Base-by-base conservation (phyloP, 2,888 invertebrate genomes). In the Melolontha melolontha region DNA sequence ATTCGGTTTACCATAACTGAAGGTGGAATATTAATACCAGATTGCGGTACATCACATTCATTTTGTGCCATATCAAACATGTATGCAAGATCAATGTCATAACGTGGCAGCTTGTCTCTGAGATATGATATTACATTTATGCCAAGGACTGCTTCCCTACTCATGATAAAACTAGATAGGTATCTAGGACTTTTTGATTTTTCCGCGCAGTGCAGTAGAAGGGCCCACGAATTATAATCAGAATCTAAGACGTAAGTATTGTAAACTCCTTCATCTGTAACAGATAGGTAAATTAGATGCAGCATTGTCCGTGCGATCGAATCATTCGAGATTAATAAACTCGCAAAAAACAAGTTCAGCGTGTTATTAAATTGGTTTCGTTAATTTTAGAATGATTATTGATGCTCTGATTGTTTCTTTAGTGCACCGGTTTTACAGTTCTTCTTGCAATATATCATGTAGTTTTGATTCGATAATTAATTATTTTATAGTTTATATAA, bases 161-260 rank as follows among this genome's bases (percentile, higher is more conserved):
- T 92, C 82, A 95, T 87, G 40, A 95, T 89, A 78, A 95, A 91
- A 55, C 94, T 94, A 27, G 94, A 94, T 41, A 95, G 84, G 80
- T 94, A 95, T 54, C 94, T 85, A 0, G 92, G 88, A 49, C 90
- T 92, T 74, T 90, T 90, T 54, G 87, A 87, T 81, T 95, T 93
- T 78, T 94, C 95, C 0, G 95, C 95, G 76, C 95, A 95, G 78
- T 95, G 95, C 78, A 95, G 87, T 29, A 95, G 84, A 49, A 95
- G 83, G 0, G 92, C 90, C 94, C 94, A 95, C 1, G 91, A 91
- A 67, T 87, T 88, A 80, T 94, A 93, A 79, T 95, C 94, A 0
- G 94, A 92, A 78, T 95, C 95, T 75, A 95, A 81, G 0, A 95
- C 91, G 79, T 93, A 95, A 0, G 95, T 95, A 78, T 95, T 95